phyloP scores from a whole-genome alignment of 1,140 invertebrate genomes.

The Amyelois transitella region DNA sequence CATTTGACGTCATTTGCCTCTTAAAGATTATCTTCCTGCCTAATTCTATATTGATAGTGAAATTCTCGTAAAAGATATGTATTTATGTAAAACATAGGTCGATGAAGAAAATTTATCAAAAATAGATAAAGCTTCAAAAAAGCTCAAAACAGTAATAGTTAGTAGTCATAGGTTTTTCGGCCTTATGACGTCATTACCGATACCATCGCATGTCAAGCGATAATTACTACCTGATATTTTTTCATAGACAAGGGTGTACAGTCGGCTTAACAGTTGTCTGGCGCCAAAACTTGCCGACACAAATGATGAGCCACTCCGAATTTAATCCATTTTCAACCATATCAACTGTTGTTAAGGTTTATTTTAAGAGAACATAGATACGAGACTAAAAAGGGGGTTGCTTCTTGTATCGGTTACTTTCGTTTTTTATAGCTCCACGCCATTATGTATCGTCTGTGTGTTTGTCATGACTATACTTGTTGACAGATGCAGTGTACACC shows the following conservation, averaged over 20 bases:
- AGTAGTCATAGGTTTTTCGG: neutral
- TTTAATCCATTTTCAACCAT: slow-evolving; percentile 20
- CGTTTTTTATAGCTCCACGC: slow-evolving; percentile 21
- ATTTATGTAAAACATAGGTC: no score
- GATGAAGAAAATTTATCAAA: neutral
- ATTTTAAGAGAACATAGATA: slow-evolving; percentile 5
- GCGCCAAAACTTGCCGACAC: slow-evolving; percentile 50
- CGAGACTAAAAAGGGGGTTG: slow-evolving; percentile 1
- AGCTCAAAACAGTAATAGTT: neutral
- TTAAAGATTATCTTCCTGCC: neutral
- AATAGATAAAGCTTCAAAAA: neutral
- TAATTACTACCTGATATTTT: slow-evolving; percentile 8
- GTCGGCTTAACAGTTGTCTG: slow-evolving; percentile 46
- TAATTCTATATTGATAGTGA: neutral
- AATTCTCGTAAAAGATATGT: no score
- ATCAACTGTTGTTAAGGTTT: neutral
- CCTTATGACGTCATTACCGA: neutral
- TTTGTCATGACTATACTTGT: slow-evolving; percentile 1
- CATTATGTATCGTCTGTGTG: slow-evolving; percentile 11
- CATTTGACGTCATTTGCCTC: neutral
- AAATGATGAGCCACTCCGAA: slow-evolving; percentile 9
- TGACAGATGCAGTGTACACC: neutral
- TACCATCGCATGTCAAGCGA: slow-evolving; percentile 3
- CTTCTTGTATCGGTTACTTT: slow-evolving; percentile 10
- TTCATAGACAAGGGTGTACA: slow-evolving; percentile 24